Base-by-base conservation (phyloP, 2,888 invertebrate species). In the Sympetrum striolatum region DNA sequence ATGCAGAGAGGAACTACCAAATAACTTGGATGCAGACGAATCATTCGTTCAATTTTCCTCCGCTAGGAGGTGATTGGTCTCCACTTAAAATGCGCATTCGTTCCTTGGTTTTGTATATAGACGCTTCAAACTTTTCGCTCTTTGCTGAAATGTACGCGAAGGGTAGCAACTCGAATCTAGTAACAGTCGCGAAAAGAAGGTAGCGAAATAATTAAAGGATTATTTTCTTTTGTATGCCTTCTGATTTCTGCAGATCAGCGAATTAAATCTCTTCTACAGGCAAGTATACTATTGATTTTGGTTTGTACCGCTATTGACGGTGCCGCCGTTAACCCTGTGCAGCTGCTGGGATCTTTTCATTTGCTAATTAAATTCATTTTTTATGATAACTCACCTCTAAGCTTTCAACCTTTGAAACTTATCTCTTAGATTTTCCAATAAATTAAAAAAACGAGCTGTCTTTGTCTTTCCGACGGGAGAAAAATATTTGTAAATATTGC, bases 271-370 rank as follows among this genome's bases (percentile, higher is more conserved):
- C 86, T 35, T 86, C 86, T 60, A 37, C 25, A 86, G 86, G 86
- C 86, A 86, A 86, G 86, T 86, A 86, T 86, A 60, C 86, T 86
- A 86, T 86, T 86, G 86, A 86, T 86, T 86, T 86, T 86, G 86
- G 86, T 86, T 86, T 86, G 86, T 86, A 60, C 86, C 86, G 86
- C 60, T 86, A 86, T 86, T 86, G 86, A 86, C 53, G 86, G 39
- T 86, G 86, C 86, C 86, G 86, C 86, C 60, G 86, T 86, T 86
- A 86, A 35, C 86, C 86, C 60, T 37, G 86, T 60, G 86, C 60
- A 37, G n/a, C 60, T 60, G 37, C 60, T n/a, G 22, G 37, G 60
- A 86, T 86, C 53, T 60, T 86, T 86, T 64, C 37, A 15, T 37
- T 86, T 60, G 73, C 25, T 25, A 31, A 73, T 31, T 31, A 73